Evolutionary conservation across 2,888 invertebrate species (phyloP).

Genomic region (Orthosia gothica): DNA sequence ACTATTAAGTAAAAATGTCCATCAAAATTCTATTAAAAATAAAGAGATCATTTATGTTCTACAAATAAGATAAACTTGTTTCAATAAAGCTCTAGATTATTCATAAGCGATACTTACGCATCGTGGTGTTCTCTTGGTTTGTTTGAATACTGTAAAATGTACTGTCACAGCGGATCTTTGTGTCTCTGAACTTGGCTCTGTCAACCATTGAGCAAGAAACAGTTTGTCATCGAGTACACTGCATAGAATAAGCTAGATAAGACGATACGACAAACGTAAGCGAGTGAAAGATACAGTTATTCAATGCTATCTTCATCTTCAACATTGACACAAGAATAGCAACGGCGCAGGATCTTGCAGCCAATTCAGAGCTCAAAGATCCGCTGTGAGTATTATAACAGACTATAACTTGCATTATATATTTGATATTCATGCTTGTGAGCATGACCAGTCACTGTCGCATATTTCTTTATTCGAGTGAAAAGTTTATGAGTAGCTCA

Average conservation of each 20-base stretch:
- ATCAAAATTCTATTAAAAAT: constrained; percentile 90
- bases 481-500: constrained; percentile 6
- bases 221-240: no score
- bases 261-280: no score
- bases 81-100: constrained; percentile 87
- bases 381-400: background rate
- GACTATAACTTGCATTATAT: constrained; percentile 24
- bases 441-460: constrained; percentile 8
- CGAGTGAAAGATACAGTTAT: no score
- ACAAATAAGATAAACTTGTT: constrained; percentile 89
- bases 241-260: no score
- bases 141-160: constrained; percentile 76
- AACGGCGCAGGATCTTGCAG: no score
- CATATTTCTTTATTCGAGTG: constrained; percentile 7
- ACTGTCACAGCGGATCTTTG: background rate
- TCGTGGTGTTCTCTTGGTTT: constrained; percentile 77
- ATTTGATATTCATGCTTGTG: background rate
- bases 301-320: no score
- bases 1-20: constrained; percentile 91
- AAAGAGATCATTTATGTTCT: constrained; percentile 90
- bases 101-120: constrained; percentile 82
- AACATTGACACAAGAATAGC: no score
- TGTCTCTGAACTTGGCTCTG: no score
- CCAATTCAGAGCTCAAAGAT: no score
- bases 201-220: no score